A percentile compares a stretch with the other conserved stretches of the same genome.
Conservation (phyloP, 2,797 vertebrate genomes). For the Ctenosaura bakeri region DNA sequence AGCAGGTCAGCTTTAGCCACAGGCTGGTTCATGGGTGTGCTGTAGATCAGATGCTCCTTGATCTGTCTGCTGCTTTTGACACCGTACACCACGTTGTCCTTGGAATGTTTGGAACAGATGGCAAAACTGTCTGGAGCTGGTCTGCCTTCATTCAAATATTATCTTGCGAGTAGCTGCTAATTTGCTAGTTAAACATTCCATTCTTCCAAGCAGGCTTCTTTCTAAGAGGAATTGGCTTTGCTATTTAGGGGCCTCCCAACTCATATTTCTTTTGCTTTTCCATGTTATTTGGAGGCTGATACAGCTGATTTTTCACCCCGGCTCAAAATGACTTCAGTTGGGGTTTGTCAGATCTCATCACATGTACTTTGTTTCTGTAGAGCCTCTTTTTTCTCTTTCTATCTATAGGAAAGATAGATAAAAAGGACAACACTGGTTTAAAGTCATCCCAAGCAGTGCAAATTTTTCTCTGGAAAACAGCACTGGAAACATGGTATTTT, state of each 20-base stretch:
- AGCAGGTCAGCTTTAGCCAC: conserved; percentile 28
- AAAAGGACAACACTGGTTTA: background rate
- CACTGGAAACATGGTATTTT: background rate
- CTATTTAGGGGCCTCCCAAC: background rate
- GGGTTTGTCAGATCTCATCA: background rate
- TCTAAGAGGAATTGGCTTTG: conserved; percentile 17
- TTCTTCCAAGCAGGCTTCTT: conserved; percentile 48
- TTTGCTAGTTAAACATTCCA: conserved; percentile 45
- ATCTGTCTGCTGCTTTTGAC: conserved; percentile 65
- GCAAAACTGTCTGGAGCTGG: conserved; percentile 52
- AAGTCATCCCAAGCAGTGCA: background rate
- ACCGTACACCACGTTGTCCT: accelerated
- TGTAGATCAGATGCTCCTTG: conserved; percentile 34
- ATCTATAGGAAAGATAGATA: background rate
- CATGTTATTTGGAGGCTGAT: background rate
- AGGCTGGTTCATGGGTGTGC: background rate
- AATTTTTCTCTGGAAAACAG: conserved; percentile 1
- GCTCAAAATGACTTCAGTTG: background rate
- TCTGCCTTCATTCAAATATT: conserved; percentile 50
- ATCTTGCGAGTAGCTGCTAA: conserved; percentile 44
- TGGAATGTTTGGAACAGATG: conserved; percentile 69
- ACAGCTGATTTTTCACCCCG: background rate
- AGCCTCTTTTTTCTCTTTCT: background rate
- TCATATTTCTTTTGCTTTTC: background rate
- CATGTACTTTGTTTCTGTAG: background rate